These are phyloP conservation scores for Heterotilapia buettikoferi DNA, from an alignment of 2,113 vertebrate species.

Conservation along the genomic window DNA sequence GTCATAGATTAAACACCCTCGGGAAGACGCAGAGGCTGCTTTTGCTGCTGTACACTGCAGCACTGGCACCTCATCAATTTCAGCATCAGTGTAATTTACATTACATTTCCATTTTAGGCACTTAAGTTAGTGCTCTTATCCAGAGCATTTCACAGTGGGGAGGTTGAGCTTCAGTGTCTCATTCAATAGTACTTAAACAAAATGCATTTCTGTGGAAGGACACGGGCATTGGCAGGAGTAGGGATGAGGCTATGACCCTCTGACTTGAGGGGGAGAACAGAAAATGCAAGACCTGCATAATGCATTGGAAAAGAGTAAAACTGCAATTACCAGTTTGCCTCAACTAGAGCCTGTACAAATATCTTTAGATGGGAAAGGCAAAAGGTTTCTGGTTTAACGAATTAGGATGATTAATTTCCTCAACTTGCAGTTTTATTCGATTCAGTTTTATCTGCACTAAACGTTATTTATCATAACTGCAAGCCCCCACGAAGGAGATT, in stretches of 20 bases:
- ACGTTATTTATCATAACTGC: background rate
- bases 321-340: background rate
- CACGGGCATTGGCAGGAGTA: background rate
- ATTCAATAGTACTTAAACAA: background rate
- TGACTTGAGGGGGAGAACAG: background rate
- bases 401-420: background rate
- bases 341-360: background rate
- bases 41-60: background rate
- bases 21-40: constrained; percentile 1
- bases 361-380: background rate
- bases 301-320: background rate
- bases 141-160: background rate
- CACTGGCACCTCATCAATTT: background rate
- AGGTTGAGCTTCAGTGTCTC: background rate
- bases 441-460: background rate
- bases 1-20: constrained; percentile 39
- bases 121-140: background rate
- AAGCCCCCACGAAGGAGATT: background rate
- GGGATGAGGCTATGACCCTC: background rate
- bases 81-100: constrained; percentile 9
- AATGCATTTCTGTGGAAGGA: background rate
- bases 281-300: background rate
- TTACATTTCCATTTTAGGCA: constrained; percentile 35
- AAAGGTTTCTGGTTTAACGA: background rate
- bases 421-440: background rate